Evolutionary conservation across 2,888 invertebrate genomes (phyloP).

Genomic region (Monoplex corrugatus): DNA sequence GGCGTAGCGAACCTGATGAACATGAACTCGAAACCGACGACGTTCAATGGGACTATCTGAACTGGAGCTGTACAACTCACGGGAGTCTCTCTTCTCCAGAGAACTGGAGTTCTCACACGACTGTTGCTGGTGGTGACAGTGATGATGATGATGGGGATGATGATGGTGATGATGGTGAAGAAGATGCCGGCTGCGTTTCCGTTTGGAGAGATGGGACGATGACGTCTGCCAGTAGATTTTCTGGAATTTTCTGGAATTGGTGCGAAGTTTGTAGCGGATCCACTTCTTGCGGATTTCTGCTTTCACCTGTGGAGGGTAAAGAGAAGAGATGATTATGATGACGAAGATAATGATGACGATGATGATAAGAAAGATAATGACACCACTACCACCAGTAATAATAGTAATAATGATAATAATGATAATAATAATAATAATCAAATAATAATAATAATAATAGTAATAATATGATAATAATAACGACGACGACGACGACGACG

Average conservation of each 20-base stretch:
- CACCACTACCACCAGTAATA: no score
- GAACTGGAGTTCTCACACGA: conserved; percentile 51
- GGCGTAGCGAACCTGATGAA: conserved; percentile 50
- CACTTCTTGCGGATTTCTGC: conserved; percentile 57
- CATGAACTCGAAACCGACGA: conserved; percentile 48
- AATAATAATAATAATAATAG: no score
- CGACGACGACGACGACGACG: no score
- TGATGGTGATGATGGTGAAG: no score
- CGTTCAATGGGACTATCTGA: conserved; percentile 42
- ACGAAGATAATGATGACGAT: not conserved
- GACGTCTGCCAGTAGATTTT: conserved; percentile 49
- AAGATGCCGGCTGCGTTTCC: conserved; percentile 53
- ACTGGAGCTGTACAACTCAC: conserved; percentile 45
- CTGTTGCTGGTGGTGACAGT: no score
- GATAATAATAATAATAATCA: no score
- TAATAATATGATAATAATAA: no score
- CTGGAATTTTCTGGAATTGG: conserved; percentile 57
- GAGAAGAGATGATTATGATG: not conserved
- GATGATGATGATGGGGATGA: no score
- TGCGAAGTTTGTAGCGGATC: conserved; percentile 57
- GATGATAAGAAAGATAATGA: not conserved
- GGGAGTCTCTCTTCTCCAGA: conserved; percentile 46
- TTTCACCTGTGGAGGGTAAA: conserved; percentile 49
- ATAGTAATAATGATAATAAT: no score
- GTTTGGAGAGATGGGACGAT: conserved; percentile 40